A percentile compares a stretch with the other conserved stretches of the same genome.
Evolutionary conservation across 1,140 invertebrate species (phyloP).

Genomic region (Zaprionus camerounensis): DNA sequence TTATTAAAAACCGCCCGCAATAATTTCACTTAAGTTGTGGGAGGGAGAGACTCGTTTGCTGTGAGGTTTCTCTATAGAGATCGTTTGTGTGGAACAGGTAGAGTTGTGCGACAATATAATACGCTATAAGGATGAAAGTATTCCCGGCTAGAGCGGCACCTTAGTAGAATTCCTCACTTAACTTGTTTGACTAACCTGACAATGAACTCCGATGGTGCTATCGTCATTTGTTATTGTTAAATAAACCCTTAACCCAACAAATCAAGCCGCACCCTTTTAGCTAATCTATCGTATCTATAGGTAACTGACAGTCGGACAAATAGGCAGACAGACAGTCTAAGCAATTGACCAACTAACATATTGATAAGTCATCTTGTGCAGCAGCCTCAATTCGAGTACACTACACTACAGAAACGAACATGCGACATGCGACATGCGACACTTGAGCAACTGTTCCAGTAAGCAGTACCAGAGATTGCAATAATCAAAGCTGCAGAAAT

Average conservation of each 20-base stretch:
- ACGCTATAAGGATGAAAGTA: too few relatives aligned
- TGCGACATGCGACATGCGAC: background rate
- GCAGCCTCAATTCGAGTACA: slow-evolving; percentile 7
- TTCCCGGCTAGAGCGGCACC: slow-evolving; percentile 1
- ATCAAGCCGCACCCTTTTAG: slow-evolving; percentile 38
- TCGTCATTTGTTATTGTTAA: slow-evolving; percentile 8
- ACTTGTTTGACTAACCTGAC: slow-evolving; percentile 10
- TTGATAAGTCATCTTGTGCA: slow-evolving; percentile 29
- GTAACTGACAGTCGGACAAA: slow-evolving; percentile 6
- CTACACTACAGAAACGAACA: background rate
- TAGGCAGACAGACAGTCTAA: background rate
- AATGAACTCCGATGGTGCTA: background rate
- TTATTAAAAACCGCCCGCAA: slow-evolving; percentile 46
- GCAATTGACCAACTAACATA: slow-evolving; percentile 23
- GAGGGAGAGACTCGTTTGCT: background rate
- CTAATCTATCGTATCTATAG: slow-evolving; percentile 34
- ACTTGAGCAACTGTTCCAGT: slow-evolving; percentile 9
- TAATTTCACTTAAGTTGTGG: slow-evolving; percentile 18
- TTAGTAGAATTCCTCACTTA: background rate
- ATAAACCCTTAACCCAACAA: slow-evolving; percentile 26
- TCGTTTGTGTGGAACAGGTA: slow-evolving; percentile 7
- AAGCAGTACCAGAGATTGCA: slow-evolving; percentile 49
- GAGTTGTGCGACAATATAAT: too few relatives aligned
- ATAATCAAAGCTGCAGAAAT: slow-evolving; percentile 78
- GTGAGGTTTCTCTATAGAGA: slow-evolving; percentile 1